Evolutionary conservation across 2,888 invertebrate species (phyloP).

Genomic region (Teleiodes luculella): DNA sequence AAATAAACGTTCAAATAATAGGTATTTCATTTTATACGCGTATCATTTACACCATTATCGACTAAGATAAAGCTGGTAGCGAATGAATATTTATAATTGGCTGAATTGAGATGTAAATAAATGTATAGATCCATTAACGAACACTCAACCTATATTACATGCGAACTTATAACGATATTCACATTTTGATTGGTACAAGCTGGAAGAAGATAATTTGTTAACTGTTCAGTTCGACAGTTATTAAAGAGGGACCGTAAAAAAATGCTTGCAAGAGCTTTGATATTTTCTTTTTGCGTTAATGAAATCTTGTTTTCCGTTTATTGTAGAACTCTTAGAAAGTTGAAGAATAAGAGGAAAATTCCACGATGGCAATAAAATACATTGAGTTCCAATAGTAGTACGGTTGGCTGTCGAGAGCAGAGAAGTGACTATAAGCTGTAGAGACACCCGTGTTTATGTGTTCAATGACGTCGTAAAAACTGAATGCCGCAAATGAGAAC

Average conservation of each 20-base stretch:
- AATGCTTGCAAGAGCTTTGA: not conserved
- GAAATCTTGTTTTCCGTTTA: not conserved
- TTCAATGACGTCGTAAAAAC: constrained; percentile 49
- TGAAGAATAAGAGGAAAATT: constrained; percentile 3
- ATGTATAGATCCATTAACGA: constrained; percentile 55
- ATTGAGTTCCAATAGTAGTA: not conserved
- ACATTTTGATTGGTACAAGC: constrained; percentile 16
- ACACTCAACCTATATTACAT: constrained; percentile 40
- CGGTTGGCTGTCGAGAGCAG: not conserved
- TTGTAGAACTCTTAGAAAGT: not conserved
- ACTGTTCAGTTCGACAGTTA: constrained; percentile 1
- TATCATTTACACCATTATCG: constrained; percentile 50
- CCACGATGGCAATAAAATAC: not conserved
- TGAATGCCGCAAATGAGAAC: constrained; percentile 49
- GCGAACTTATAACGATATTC: constrained; percentile 29
- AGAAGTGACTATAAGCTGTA: constrained; percentile 9
- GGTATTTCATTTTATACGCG: constrained; percentile 37
- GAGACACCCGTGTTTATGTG: constrained; percentile 22
- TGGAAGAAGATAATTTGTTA: constrained; percentile 5
- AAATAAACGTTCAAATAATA: constrained; percentile 30
- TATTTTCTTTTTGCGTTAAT: not conserved
- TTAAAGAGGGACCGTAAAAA: not conserved
- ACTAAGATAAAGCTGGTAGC: constrained; percentile 47
- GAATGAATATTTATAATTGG: constrained; percentile 60
- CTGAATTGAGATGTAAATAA: constrained; percentile 63